Percentiles rank a stretch among this genome's conserved stretches.
phyloP scores from a whole-genome alignment of 2,888 invertebrate genomes.

The Steromphala cineraria region DNA sequence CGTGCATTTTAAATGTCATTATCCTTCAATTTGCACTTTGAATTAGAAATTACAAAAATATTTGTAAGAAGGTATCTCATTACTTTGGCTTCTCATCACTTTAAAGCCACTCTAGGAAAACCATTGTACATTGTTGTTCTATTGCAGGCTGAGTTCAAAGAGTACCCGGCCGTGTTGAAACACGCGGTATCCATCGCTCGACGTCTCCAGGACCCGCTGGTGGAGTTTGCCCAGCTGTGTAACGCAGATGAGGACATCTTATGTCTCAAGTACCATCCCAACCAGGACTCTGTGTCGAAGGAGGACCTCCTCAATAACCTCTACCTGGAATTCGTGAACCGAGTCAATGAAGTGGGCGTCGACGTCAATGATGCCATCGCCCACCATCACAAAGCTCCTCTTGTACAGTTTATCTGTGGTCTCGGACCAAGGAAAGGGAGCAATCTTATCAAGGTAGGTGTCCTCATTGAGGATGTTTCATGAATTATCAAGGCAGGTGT shows the following conservation, averaged over 20 bases:
- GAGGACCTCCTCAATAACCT: conserved; percentile 91
- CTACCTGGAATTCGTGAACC: conserved; percentile 90
- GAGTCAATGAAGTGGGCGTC: conserved; percentile 98
- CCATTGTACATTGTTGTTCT: neutral
- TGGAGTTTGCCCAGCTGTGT: conserved; percentile 96
- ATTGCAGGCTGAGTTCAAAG: conserved; percentile 86
- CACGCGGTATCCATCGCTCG: conserved; percentile 96
- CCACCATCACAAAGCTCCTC: conserved; percentile 87
- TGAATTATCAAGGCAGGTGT: no score
- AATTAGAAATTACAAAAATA: no score
- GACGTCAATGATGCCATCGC: conserved; percentile 95
- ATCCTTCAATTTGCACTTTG: no score
- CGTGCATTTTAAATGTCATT: no score
- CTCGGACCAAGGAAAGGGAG: conserved; percentile 94
- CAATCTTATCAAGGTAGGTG: conserved; percentile 74
- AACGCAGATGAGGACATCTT: conserved; percentile 97
- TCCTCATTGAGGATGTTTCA: neutral
- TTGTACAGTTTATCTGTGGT: conserved; percentile 98
- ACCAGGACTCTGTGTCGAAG: conserved; percentile 82
- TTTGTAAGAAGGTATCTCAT: no score
- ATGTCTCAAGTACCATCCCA: conserved; percentile 91
- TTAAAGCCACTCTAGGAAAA: no score
- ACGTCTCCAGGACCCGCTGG: conserved; percentile 93
- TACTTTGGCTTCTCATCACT: no score
- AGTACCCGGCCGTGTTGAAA: conserved; percentile 91